Base-by-base conservation (phyloP, 2,888 invertebrate genomes). In the Machimus rusticus region DNA sequence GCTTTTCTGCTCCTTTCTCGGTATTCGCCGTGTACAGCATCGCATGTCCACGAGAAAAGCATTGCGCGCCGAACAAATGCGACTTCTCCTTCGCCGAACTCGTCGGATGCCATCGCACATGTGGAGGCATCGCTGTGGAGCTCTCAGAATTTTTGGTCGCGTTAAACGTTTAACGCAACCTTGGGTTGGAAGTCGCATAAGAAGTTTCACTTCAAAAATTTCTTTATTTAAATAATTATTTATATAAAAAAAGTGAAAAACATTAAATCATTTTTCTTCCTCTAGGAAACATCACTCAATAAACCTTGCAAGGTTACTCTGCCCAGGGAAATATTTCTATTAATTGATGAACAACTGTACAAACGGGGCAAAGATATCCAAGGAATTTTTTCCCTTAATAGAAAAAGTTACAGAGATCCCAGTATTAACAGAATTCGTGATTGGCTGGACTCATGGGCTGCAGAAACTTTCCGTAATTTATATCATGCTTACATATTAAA, bases 281-380 rank as follows among this genome's bases (percentile, higher is more conserved):
- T 55, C 31, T 91, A 92, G 91, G 91, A 90, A 78, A 79, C 19
- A 39, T 9, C 39, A 16, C 57, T 14, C n/a, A 43, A 39, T 39
- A 43, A 19, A 2, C 19, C 90, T 0, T 92, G 90, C 43, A 90
- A 95, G n/a, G 91, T 92, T 6, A 91, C 96, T 43, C 95, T 98
- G 91, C 99, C 99, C 3, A 96, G 99, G 92, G 99, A 99, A 93
- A 94, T 97, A 89, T 99, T 98, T 96, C 95, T 97, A 89, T 94
- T 99, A 89, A 96, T 98, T 3, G 98, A 99, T 92, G n/a, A n/a
- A n/a, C 97, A 97, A 92, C 94, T 99, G 79, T 97, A 97, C 92
- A 94, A 96, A 88, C 95, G 97, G 92, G 98, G 97, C 0, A 93
- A 97, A 89, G 96, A 96, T 90, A 96, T 96, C 86, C 95, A 95